Base-by-base conservation (phyloP, 2,888 invertebrate species). In the Idaea aversata region DNA sequence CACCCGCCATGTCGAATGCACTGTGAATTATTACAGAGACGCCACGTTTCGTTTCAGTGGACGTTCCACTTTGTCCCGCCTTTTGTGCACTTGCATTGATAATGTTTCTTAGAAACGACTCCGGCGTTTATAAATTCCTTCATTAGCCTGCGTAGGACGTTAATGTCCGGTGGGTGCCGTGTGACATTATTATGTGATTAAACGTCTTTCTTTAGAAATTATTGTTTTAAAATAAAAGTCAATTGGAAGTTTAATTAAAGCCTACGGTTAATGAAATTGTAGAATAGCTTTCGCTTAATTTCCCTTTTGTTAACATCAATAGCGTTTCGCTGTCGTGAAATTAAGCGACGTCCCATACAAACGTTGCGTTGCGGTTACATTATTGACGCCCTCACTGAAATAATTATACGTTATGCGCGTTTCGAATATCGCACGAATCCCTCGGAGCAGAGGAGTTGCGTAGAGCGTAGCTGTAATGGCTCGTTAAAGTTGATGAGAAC, bases 401-500 rank as follows among this genome's bases (percentile, higher is more conserved):
- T 91, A 91, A 92, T 91, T 91, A 90, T 82, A 90, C 81, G 88
- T 91, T 89, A 87, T 83, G 83, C 82, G 87, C 87, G 87, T 87
- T 86, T 85, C 87, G 88, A 90, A 90, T 88, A 91, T 91, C 88
- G 89, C 87, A 80, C 75, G 84, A 83, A 85, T 83, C 85, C 86
- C 81, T 77, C 77, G 78, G 81, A 80, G 73, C 75, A 70, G 75
- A 75, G 78, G 73, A 70, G 76, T 76, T 76, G 78, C 76, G 74
- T 72, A 72, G 77, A 69, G 79, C 77, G 71, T 72, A 75, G 79
- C 79, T 81, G 91, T 89, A 90, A 91, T 90, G 88, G 88, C 85
- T 92, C 92, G 90, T 92, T 91, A 91, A 90, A 89, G 86, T 88
- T 91, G 92, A 92, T 90, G 92, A 91, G 90, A 85, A 85, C 85